Evolutionary conservation across 2,113 vertebrate species (phyloP), one percentile per base, ranked within the genome.

Genomic region (Eclectus roratus): DNA sequence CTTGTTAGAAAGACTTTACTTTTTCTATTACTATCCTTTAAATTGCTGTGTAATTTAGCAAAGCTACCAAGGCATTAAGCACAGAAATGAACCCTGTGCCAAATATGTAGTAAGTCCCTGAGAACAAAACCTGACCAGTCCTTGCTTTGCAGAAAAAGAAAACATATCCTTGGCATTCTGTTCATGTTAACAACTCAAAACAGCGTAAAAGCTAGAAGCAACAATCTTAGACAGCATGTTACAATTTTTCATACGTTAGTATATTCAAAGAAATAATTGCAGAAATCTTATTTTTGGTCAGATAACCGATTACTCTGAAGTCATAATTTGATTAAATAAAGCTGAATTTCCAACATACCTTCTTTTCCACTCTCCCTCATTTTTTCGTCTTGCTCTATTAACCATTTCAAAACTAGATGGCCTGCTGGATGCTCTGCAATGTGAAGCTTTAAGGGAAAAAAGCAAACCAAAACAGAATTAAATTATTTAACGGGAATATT

Each of bases 351-450:
- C 88, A 56, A 83, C 97, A 50, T 98, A 99, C 99, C 99, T 98
- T 99, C 97, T 97, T 97, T 99, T 63, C 97, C 97, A 7, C 88
- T 95, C 78, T 98, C 98, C 49, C 95, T 97, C 98, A 98, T 97
- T 65, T 98, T 98, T 86, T 97, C 91, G 95, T 99, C 99, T 97
- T 99, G 99, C 74, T 99, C 98, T 66, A 99, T 98, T 86, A 99
- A 97, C 99, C 99, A 99, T 76, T 99, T 99, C 87, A 99, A 98
- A 94, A 99, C 99, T 31, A 99, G 97, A 94, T 99, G 99, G 85
- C 99, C 99, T 21, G 99, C 99, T 3, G 99, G 99, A 96, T 99
- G 99, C 78, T 99, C 99, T 4, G 98, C 99, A 95, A 99, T 95
- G 91, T 99, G 99, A 84, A 99, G 98, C 99, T 99, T 84, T 33